A percentile compares a stretch with the other conserved stretches of the same genome.
Evolutionary conservation across 2,113 vertebrate genomes (phyloP).

Genomic region (Trochalopteron elliotii): DNA sequence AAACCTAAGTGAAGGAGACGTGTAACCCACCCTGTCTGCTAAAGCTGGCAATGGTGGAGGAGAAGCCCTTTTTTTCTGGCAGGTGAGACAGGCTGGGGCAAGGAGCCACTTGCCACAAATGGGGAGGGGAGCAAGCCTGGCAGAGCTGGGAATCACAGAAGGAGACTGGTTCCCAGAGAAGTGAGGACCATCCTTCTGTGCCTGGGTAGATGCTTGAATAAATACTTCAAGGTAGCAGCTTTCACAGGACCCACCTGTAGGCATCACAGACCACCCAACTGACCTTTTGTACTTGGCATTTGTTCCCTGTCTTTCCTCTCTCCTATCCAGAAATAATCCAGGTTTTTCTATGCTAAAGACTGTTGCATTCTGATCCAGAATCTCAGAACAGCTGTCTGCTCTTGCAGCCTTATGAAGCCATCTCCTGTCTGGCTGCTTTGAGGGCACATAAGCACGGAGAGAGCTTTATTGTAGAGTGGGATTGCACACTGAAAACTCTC

Average conservation of each 20-base stretch:
- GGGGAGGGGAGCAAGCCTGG: not conserved
- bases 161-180: not conserved
- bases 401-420: not conserved
- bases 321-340: not conserved
- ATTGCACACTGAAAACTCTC: not conserved
- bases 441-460: not conserved
- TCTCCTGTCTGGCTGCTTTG: not conserved
- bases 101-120: not conserved
- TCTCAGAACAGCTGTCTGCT: not conserved
- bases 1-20: not conserved
- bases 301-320: not conserved
- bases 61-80: not conserved
- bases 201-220: not conserved
- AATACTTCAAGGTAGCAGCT: not conserved
- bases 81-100: not conserved
- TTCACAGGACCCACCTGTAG: not conserved
- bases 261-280: not conserved
- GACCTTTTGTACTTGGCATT: not conserved
- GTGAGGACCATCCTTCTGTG: not conserved
- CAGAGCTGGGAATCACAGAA: not conserved
- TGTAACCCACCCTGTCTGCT: not conserved
- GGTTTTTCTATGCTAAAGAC: rapidly evolving
- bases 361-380: not conserved
- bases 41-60: not conserved
- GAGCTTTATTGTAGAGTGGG: not conserved